Percentiles rank a stretch among this genome's conserved stretches.
Evolutionary conservation across 2,888 invertebrate species (phyloP).

Genomic region (Sminthurides aquaticus): DNA sequence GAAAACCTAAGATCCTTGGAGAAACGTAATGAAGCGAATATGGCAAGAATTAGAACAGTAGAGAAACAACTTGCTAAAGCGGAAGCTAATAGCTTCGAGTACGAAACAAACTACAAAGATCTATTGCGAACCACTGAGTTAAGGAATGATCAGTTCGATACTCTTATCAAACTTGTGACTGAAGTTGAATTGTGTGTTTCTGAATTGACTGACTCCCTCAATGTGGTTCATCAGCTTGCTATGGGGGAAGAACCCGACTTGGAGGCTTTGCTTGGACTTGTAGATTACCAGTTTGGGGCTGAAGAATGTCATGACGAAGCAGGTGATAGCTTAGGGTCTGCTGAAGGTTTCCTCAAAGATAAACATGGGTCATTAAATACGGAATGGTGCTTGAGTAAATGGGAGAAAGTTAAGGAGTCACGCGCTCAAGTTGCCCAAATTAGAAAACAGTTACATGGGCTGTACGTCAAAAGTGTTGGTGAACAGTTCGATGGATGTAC

Average conservation of each 20-base stretch:
- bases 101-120: not conserved
- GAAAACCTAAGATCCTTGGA: slow-evolving; percentile 17
- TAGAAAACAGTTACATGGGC: slow-evolving; percentile 28
- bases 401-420: slow-evolving; percentile 28
- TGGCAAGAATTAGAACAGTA: not conserved
- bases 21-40: not conserved
- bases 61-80: not conserved
- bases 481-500: slow-evolving; percentile 2
- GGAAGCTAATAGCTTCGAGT: slow-evolving; percentile 25
- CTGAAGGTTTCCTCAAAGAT: slow-evolving; percentile 3
- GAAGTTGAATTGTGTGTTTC: slow-evolving; percentile 37
- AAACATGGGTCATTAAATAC: slow-evolving; percentile 21
- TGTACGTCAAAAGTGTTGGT: slow-evolving; percentile 34
- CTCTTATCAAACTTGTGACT: slow-evolving; percentile 31
- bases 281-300: slow-evolving; percentile 27
- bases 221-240: slow-evolving; percentile 28
- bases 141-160: slow-evolving; percentile 30
- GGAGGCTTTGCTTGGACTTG: slow-evolving; percentile 31
- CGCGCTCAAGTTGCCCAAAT: slow-evolving; percentile 27
- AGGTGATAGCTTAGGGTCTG: not conserved
- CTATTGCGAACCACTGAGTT: slow-evolving; percentile 12
- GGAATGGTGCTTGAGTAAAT: slow-evolving; percentile 33
- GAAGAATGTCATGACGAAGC: not conserved
- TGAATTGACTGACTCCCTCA: slow-evolving; percentile 30
- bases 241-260: slow-evolving; percentile 38